These are phyloP conservation scores for Clivina fossor DNA, from an alignment of 2,888 invertebrate genomes.

Conservation along the genomic window DNA sequence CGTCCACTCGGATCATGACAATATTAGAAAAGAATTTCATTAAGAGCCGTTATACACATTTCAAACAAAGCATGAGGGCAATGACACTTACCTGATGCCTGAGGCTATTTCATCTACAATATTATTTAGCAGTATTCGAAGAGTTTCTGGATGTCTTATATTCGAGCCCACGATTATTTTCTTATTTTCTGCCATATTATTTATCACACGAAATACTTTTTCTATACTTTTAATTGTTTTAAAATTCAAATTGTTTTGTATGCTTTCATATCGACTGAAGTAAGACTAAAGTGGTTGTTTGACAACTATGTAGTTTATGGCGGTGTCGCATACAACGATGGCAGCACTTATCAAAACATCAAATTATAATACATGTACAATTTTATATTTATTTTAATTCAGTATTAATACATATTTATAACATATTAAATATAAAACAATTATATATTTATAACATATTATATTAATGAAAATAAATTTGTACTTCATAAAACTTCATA, in stretches of 20 bases:
- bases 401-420: no score
- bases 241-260: not conserved
- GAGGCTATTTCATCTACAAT: constrained; percentile 43
- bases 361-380: no score
- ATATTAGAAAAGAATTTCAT: constrained; percentile 33
- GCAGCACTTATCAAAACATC: no score
- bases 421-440: no score
- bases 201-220: not conserved
- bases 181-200: constrained; percentile 9
- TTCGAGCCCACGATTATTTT: not conserved
- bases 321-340: no score
- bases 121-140: constrained; percentile 37
- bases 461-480: no score
- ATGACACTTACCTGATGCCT: constrained; percentile 48
- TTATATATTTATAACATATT: no score
- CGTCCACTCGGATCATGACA: constrained; percentile 30
- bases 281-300: no score
- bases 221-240: not conserved
- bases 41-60: constrained; percentile 39
- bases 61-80: constrained; percentile 48
- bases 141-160: constrained; percentile 28
- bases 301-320: no score
- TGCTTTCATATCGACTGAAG: no score
- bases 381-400: no score
- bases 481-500: no score